Evolutionary conservation across 1,140 invertebrate genomes (phyloP).

Genomic region (Dinoponera quadriceps): DNA sequence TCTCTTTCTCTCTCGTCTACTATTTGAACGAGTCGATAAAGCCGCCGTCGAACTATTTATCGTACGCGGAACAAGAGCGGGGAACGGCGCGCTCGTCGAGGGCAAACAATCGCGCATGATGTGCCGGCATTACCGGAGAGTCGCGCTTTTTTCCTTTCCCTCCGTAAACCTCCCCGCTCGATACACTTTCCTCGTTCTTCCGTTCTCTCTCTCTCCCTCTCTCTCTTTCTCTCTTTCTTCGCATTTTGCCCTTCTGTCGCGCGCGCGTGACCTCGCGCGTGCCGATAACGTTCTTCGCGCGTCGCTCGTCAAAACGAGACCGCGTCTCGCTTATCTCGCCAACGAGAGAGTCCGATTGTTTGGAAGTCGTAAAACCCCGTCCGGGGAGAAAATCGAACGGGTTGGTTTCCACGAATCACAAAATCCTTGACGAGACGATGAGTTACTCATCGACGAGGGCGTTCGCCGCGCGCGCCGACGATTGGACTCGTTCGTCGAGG

Average conservation of each 20-base stretch:
- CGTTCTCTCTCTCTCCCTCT: not conserved
- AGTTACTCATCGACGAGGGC: conserved; percentile 63
- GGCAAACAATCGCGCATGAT: conserved; percentile 63
- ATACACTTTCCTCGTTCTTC: conserved; percentile 24
- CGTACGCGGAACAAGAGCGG: conserved; percentile 65
- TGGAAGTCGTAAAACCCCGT: conserved; percentile 78
- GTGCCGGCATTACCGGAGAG: conserved; percentile 73
- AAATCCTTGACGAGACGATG: conserved; percentile 43
- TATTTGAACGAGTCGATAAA: conserved; percentile 81
- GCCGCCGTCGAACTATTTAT: conserved; percentile 77
- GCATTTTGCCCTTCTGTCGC: not conserved
- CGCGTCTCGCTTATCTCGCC: conserved; percentile 60
- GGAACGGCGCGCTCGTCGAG: conserved; percentile 6
- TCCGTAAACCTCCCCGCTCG: conserved; percentile 1
- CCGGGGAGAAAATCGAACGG: conserved; percentile 56
- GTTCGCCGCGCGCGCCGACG: conserved; percentile 13
- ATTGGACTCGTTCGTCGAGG: conserved; percentile 16
- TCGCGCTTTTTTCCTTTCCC: conserved; percentile 38
- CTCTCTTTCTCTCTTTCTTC: conserved; percentile 26
- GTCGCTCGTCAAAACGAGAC: not conserved
- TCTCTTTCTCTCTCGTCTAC: conserved; percentile 11
- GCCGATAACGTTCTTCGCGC: conserved; percentile 76
- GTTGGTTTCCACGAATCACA: conserved; percentile 43
- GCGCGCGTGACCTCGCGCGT: conserved; percentile 9
- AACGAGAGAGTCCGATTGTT: conserved; percentile 65